Evolutionary conservation across 1,140 invertebrate species (phyloP).

Genomic region (Oppia nitens): DNA sequence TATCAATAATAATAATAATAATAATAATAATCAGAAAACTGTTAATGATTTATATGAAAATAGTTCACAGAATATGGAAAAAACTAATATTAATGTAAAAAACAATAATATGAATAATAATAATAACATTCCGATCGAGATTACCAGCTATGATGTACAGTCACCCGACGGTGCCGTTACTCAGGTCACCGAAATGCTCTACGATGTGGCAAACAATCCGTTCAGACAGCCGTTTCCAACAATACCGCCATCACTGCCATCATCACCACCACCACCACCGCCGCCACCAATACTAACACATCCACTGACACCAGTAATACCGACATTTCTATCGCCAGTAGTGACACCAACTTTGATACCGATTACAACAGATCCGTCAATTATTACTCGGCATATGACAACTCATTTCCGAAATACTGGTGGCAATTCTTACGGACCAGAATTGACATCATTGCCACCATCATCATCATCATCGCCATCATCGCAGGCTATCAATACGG

Average conservation of each 20-base stretch:
- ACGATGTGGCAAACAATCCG: constrained; percentile 8
- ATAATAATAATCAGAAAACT: neutral
- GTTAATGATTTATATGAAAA: neutral
- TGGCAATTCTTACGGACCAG: neutral
- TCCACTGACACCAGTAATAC: neutral
- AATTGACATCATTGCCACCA: neutral
- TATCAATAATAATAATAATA: neutral
- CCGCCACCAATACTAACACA: neutral
- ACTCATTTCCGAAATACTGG: neutral
- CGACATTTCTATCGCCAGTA: neutral
- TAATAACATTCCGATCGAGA: constrained; percentile 5
- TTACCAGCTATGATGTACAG: neutral
- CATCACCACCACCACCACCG: neutral
- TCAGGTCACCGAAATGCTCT: constrained; percentile 11
- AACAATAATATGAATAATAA: no score
- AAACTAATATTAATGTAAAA: neutral
- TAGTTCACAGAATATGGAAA: neutral
- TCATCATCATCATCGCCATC: neutral
- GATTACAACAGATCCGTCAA: neutral
- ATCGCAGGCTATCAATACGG: neutral
- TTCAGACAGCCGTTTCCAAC: neutral
- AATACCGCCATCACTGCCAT: neutral
- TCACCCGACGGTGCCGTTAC: constrained; percentile 9
- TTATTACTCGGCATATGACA: neutral
- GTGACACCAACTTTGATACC: neutral